Conservation (phyloP, 92 coral and sea anemone species). For the Phenganax marumi region DNA sequence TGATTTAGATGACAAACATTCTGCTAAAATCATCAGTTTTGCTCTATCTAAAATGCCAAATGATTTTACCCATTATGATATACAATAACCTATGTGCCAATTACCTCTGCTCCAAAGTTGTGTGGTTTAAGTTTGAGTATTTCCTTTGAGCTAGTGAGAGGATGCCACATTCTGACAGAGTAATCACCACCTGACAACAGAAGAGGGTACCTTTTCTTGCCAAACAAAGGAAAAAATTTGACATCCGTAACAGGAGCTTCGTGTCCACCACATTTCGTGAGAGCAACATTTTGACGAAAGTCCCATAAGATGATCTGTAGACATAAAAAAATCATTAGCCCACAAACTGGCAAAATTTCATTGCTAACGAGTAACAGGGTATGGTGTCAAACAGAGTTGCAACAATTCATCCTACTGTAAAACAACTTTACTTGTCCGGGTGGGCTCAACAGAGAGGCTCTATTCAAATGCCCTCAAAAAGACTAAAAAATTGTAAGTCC, state of each 20-base stretch:
- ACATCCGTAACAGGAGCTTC: conserved; percentile 75
- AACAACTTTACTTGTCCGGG: too few species aligned
- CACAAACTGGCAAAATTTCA: too few species aligned
- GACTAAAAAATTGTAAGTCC: too few species aligned
- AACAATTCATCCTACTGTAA: too few species aligned
- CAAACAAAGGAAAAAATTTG: conserved; percentile 75
- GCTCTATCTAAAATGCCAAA: not conserved
- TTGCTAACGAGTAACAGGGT: too few species aligned
- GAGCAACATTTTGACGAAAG: conserved; percentile 85
- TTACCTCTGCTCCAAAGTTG: conserved; percentile 73
- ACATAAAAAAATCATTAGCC: not conserved
- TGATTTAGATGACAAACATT: too few species aligned
- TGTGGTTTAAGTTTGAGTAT: conserved; percentile 73
- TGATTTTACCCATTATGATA: not conserved
- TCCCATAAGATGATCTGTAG: conserved; percentile 86
- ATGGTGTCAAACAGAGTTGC: too few species aligned
- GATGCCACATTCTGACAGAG: conserved; percentile 89
- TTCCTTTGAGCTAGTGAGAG: conserved; percentile 81
- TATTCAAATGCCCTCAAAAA: not conserved
- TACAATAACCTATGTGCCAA: not conserved
- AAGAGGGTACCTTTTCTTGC: conserved; percentile 75
- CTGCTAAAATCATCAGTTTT: not conserved
- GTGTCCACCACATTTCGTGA: conserved; percentile 74
- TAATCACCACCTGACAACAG: conserved; percentile 82
- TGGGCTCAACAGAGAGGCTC: not conserved